These are phyloP conservation scores for Furcifer pardalis DNA, from an alignment of 2,797 vertebrate species.

Conservation along the genomic window DNA sequence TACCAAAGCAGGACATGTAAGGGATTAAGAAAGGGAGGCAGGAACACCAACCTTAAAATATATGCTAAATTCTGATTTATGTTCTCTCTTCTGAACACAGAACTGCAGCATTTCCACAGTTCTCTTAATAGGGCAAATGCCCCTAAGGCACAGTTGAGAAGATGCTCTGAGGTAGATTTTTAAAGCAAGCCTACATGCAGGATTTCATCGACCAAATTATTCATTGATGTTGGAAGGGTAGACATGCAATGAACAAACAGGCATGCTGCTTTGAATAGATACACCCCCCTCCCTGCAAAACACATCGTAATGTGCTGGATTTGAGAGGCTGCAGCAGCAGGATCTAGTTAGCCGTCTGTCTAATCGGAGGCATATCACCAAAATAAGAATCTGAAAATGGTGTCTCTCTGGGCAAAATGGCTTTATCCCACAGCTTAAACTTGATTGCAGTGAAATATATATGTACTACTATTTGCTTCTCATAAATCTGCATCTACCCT, in stretches of 20 bases:
- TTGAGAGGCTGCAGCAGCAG: slow-evolving; percentile 21
- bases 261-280: slow-evolving; percentile 51
- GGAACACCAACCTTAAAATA: slow-evolving; percentile 15
- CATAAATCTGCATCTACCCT: slow-evolving; percentile 8
- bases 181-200: background rate
- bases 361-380: slow-evolving; percentile 51
- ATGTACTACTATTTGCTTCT: background rate
- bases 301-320: slow-evolving; percentile 50
- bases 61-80: slow-evolving; percentile 22
- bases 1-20: slow-evolving; percentile 49
- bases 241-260: slow-evolving; percentile 44
- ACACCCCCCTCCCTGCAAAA: background rate
- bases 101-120: slow-evolving; percentile 16
- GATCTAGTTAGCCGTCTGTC: slow-evolving; percentile 27
- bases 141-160: slow-evolving; percentile 38
- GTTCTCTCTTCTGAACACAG: background rate
- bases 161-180: slow-evolving; percentile 42
- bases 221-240: slow-evolving; percentile 48
- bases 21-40: background rate
- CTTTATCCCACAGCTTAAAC: slow-evolving; percentile 6
- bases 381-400: slow-evolving; percentile 17
- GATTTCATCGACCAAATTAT: slow-evolving; percentile 48
- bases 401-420: slow-evolving; percentile 4
- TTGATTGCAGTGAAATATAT: background rate
- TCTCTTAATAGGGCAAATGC: slow-evolving; percentile 7